phyloP scores from a whole-genome alignment of 2,797 vertebrate genomes.

The Gallirallus australis region DNA sequence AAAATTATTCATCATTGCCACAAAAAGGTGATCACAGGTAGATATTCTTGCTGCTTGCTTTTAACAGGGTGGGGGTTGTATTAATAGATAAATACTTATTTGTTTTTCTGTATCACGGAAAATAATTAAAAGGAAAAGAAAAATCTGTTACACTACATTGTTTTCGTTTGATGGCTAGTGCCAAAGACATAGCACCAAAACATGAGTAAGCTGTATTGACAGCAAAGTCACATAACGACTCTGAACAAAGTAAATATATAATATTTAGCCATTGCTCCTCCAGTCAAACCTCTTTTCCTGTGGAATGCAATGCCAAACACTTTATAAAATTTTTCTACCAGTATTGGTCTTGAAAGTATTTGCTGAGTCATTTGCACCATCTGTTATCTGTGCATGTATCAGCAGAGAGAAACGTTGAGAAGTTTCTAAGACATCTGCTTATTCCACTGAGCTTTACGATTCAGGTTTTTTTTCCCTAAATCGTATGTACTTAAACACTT shows the following conservation, averaged over 20 bases:
- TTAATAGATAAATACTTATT: not conserved
- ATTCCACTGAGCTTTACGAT: not conserved
- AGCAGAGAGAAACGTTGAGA: slow-evolving; percentile 43
- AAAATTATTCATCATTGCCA: not conserved
- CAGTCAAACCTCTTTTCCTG: not conserved
- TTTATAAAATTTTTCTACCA: not conserved
- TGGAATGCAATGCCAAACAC: not conserved
- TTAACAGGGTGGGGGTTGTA: not conserved
- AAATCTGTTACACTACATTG: not conserved
- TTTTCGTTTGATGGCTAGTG: not conserved
- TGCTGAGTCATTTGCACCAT: slow-evolving; percentile 52
- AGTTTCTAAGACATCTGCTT: slow-evolving; percentile 51
- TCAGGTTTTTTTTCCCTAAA: not conserved
- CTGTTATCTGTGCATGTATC: slow-evolving; percentile 36
- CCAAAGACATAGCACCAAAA: not conserved
- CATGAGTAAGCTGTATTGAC: not conserved
- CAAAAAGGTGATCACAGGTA: not conserved
- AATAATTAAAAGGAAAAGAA: not conserved
- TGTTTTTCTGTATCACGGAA: not conserved
- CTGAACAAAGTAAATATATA: not conserved
- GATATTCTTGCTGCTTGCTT: not conserved
- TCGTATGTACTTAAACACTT: not conserved
- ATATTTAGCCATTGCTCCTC: not conserved
- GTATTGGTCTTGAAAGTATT: slow-evolving; percentile 44
- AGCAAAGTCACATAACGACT: not conserved